A percentile compares a stretch with the other conserved stretches of the same genome.
These are phyloP conservation scores for Pristionchus entomophagus DNA, from an alignment of 2,888 invertebrate species.

Conservation along the genomic window DNA sequence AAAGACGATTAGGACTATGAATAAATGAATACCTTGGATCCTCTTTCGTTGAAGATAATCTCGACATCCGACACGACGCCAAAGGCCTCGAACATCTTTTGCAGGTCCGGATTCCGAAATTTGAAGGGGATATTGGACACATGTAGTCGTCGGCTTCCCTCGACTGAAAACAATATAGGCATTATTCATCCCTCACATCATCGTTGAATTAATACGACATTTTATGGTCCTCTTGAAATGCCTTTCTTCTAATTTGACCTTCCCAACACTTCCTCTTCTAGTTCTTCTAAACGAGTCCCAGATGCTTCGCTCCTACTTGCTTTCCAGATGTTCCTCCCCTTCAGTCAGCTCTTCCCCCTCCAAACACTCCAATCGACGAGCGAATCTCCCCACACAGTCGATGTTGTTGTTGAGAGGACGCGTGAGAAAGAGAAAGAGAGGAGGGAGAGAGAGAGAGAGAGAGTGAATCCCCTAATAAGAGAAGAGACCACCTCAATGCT, in stretches of 20 bases:
- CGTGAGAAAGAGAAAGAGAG: background rate
- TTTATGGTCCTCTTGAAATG: background rate
- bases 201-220: background rate
- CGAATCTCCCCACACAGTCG: conserved; percentile 29
- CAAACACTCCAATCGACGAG: conserved; percentile 32
- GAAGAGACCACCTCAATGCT: conserved; percentile 9
- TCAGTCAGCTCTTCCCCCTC: background rate
- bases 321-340: background rate
- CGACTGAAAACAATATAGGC: conserved; percentile 24
- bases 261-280: background rate
- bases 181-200: background rate
- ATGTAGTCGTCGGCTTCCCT: conserved; percentile 86
- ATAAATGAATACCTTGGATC: conserved; percentile 88
- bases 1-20: conserved; percentile 12
- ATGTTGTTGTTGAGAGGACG: conserved; percentile 6
- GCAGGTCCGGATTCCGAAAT: conserved; percentile 97
- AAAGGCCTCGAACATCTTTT: conserved; percentile 88
- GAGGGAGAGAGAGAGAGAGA: background rate
- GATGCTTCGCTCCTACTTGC: conserved; percentile 15
- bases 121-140: conserved; percentile 99
- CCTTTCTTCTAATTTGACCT: background rate
- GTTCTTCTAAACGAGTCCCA: conserved; percentile 9
- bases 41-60: conserved; percentile 99
- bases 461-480: background rate
- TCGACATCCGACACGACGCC: conserved; percentile 99